Base-by-base conservation (phyloP, 2,113 vertebrate species). In the Genyomyrus donnyi region DNA sequence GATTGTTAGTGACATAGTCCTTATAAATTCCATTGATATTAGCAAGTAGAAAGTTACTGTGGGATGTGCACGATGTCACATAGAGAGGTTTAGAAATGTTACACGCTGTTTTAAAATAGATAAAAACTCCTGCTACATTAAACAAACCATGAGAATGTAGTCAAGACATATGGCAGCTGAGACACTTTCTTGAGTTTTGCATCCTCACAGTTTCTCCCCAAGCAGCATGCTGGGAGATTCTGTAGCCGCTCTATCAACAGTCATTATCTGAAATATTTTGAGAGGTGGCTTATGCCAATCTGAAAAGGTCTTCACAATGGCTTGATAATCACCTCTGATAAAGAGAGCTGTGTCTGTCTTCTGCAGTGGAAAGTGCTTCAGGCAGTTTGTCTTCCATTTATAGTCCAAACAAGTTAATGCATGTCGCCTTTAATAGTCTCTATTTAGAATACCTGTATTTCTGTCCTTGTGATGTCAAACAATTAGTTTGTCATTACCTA, bases 341-440 rank as follows among this genome's bases (percentile, higher is more conserved):
- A 91, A 89, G 80, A 89, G 88, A 62, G 45, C 84, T 83, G 21
- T 89, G 88, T 86, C 77, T 89, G 90, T 89, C 90, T 89, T 86
- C 77, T 91, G 74, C 52, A 31, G 24, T 85, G 87, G 92, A 93
- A 93, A 93, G 87, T 92, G 91, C 94, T 94, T 90, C 87, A 91
- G 95, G 93, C 93, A 91, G 93, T 92, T 91, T 92, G 90, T 90
- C 92, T 91, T 88, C 88, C 86, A 85, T 50, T 89, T 85, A 90
- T 88, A 92, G 92, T 90, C 86, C 90, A 91, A 92, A 93, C 92
- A 93, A 17, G 90, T 86, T 89, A 62, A 91, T 45, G 56, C 90
- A 62, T 17, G 58, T 39, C 66, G n/a, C 85, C 48, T 87, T 86
- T 53, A 87, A 87, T 52, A 53, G 15, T 87, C 56, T 66, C 56